Base-by-base conservation (phyloP, 30 jellyfish, hydroid and myxozoan species). In the Chrysaora quinquecirrha region DNA sequence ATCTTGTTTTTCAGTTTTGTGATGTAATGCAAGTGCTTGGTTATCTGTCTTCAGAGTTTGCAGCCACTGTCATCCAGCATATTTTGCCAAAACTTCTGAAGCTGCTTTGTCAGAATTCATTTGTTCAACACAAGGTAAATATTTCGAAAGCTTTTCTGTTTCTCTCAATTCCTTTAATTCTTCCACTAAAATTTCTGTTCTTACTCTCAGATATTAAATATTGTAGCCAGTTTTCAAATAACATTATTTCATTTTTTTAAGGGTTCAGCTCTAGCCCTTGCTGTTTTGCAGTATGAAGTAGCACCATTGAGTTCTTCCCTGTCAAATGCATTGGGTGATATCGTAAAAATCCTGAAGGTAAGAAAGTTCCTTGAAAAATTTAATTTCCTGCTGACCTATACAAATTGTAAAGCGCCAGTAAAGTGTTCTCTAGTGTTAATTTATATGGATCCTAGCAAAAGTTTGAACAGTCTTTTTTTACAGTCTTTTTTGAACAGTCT, bases 251-350 rank as follows among this genome's bases (percentile, higher is more conserved):
- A 9, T 12, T 64, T 29, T 34, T 48, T 60, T 25, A 20, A 85
- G 95, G 95, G 95, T 7, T 85, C 95, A 2, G 47, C 85, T 21
- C 78, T 85, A 20, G 95, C 89, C 0, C 82, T 85, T 34, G 84
- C 88, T 7, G 62, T 85, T 48, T 79, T 85, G 65, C 77, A 75
- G 81, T 85, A 74, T 52, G 95, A 85, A 60, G 64, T 85, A n/a
- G 82, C 87, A 23, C 88, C 88, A 74, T 67, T 73, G 14, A 66
- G 89, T 65, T 14, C 87, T 19, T 66, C 87, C 0, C 49, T 71
- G 21, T 63, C 85, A 16, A 50, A 47, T 70, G 85, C 88, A 1
- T 24, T 85, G 47, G 83, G 66, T 85, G 95, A 85, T 28, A 34
- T 85, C 74, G 66, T 75, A 24, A 85, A 67, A 34, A 30, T 75